Conservation (phyloP, 2,797 vertebrate genomes). For the Sebastes ruberrimus region DNA sequence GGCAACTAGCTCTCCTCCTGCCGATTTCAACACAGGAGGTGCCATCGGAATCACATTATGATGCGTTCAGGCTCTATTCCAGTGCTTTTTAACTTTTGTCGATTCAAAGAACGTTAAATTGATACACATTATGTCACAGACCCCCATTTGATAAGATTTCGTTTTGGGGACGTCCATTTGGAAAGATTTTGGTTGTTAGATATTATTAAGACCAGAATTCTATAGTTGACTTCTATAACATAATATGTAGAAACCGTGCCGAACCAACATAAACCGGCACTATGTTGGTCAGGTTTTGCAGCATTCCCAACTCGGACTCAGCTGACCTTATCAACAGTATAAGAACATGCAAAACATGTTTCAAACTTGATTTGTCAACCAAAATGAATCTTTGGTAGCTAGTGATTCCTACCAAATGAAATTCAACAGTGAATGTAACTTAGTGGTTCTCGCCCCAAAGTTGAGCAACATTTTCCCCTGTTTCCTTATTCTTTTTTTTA, state of each 20-base stretch:
- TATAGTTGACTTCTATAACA: no score
- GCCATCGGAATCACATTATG: no score
- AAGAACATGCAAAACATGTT: background rate
- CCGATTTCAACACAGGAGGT: no score
- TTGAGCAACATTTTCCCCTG: background rate
- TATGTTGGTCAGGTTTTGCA: background rate
- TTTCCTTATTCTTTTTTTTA: background rate
- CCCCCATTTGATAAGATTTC: no score
- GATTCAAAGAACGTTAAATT: no score
- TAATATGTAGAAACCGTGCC: background rate
- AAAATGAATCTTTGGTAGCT: background rate
- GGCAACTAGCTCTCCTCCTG: no score
- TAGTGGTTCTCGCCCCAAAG: background rate
- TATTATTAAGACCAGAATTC: no score
- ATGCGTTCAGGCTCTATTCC: no score
- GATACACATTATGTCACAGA: background rate
- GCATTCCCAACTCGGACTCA: background rate
- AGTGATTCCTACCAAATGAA: background rate
- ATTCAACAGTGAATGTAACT: no score
- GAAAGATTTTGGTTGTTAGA: no score
- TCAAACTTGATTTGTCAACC: background rate
- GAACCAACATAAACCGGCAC: background rate
- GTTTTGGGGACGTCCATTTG: no score
- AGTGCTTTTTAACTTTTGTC: no score
- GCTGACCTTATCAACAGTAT: background rate